Evolutionary conservation across 2,113 vertebrate species (phyloP), one percentile per base, ranked within the genome.

Genomic region (Prionailurus bengalensis): DNA sequence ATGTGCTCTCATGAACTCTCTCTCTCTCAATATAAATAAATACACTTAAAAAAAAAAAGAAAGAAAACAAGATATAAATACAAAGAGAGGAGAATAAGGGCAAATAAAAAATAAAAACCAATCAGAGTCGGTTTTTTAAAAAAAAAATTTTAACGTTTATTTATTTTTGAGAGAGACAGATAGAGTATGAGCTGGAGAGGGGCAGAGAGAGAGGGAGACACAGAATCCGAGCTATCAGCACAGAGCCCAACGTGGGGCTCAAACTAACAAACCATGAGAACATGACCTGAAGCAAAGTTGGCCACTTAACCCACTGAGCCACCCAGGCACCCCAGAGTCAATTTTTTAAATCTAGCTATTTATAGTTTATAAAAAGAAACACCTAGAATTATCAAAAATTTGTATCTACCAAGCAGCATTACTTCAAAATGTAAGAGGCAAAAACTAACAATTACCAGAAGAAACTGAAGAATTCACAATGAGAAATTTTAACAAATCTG

Each of bases 381-480:
- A 74, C 23, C 16, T 63, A 25, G 4, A 61, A 92, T 14, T 45
- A 45, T 45, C 39, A 63, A 91, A 91, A 55, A 70, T 19, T 39
- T 61, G 3, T 79, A 45, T 45, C 29, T 94, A 87, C 13, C 21
- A 33, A 93, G 51, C 5, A 66, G 17, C 58, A 55, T 27, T 86
- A 66, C 33, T 93, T 93, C 31, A 78, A 79, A 58, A 68, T 58
- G 25, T n/a, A 79, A 68, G 14, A 70, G 70, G 63, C 15, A 80
- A 80, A 94, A 94, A n/a, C 58, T 31, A 39, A 39, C 16, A 79
- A 86, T 45, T 94, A 58, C 13, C 29, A 68, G 14, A 23, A 58
- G 5, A 94, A 87, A 87, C n/a, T 58, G 73, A 87, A 87, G 79
- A 79, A 79, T 79, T 68, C n/a, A 86, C 27, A 66, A 93, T 42